These are phyloP conservation scores for Xestia c-nigrum DNA, from an alignment of 2,888 invertebrate species.

Conservation along the genomic window DNA sequence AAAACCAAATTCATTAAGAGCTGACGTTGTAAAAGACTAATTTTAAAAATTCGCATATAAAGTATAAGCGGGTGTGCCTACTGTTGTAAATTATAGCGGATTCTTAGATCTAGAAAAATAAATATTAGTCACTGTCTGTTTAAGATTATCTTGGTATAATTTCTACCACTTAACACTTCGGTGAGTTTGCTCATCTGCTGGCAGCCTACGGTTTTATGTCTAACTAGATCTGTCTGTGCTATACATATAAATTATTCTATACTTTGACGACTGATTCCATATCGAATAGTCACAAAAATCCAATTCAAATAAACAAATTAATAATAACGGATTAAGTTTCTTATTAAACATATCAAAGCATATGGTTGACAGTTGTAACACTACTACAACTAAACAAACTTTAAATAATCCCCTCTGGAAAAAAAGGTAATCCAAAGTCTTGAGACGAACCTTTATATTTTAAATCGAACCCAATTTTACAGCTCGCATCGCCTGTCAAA, in stretches of 20 bases:
- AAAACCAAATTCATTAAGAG: conserved; percentile 4
- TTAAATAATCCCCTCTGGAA: conserved; percentile 84
- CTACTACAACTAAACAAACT: conserved; percentile 87
- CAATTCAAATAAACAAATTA: background rate
- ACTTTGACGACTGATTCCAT: background rate
- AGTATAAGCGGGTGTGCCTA: conserved; percentile 12
- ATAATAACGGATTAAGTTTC: conserved; percentile 61
- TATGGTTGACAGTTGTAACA: conserved; percentile 76
- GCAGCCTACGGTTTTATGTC: background rate
- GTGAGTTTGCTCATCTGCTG: conserved; percentile 41
- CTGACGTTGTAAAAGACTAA: background rate
- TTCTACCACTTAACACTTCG: conserved; percentile 49
- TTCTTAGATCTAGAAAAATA: conserved; percentile 53
- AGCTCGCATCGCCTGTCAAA: conserved; percentile 89
- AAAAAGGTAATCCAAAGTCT: conserved; percentile 84
- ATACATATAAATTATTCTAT: background rate
- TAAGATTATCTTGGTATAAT: conserved; percentile 53
- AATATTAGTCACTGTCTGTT: conserved; percentile 55
- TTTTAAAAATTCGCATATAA: conserved; percentile 26
- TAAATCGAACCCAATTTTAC: conserved; percentile 90
- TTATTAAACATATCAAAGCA: conserved; percentile 67
- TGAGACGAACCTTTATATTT: conserved; percentile 87
- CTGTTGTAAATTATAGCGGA: conserved; percentile 42
- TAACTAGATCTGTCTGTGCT: conserved; percentile 14
- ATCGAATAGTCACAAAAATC: background rate